A percentile compares a stretch with the other conserved stretches of the same genome.
Conservation (phyloP, 2,113 vertebrate species). For the Albula goreensis region DNA sequence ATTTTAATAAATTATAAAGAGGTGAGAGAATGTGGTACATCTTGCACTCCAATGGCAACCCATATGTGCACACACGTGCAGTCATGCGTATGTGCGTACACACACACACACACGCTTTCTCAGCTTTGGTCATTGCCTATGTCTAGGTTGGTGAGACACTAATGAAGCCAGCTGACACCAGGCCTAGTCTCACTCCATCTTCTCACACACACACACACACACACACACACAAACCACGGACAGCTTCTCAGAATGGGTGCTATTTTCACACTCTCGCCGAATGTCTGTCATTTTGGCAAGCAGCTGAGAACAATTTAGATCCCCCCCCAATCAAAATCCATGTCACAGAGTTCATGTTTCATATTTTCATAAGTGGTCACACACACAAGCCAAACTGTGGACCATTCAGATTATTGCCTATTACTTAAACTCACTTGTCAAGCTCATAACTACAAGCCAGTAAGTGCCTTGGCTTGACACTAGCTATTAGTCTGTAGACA, state of each 20-base stretch:
- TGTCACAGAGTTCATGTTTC: neutral
- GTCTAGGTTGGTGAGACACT: neutral
- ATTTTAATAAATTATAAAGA: neutral
- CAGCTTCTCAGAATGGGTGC: neutral
- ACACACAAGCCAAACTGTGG: too few relatives aligned
- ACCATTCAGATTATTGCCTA: neutral
- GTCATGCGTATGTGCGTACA: neutral
- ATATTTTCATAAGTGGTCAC: neutral
- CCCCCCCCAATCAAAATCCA: neutral
- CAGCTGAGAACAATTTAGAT: neutral
- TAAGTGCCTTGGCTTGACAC: too few relatives aligned
- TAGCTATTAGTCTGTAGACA: neutral
- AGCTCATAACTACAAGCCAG: too few relatives aligned
- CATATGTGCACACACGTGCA: neutral
- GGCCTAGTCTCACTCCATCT: neutral
- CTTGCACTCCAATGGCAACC: neutral
- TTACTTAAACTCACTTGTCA: too few relatives aligned
- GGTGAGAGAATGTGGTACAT: slow-evolving; percentile 8
- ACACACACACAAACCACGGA: neutral
- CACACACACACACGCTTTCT: neutral
- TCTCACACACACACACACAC: neutral
- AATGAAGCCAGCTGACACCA: neutral
- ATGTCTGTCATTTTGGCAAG: neutral
- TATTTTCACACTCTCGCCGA: neutral
- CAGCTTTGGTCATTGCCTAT: too few relatives aligned